These are phyloP conservation scores for Rutpela maculata DNA, from an alignment of 2,888 invertebrate species.

Conservation along the genomic window DNA sequence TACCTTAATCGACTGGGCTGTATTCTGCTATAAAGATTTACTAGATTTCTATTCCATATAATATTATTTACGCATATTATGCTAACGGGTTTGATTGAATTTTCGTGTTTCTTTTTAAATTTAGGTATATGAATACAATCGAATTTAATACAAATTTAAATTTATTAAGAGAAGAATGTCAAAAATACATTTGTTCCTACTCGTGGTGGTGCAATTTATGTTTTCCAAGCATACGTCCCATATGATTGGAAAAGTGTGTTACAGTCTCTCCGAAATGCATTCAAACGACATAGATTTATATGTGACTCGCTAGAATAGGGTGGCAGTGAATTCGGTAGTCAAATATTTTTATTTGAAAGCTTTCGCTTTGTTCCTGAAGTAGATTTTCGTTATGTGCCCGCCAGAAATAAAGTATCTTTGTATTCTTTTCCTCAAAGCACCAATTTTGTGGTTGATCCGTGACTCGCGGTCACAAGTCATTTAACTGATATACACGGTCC, in stretches of 20 bases:
- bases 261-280: conserved; percentile 13
- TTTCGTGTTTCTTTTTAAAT: too few relatives aligned
- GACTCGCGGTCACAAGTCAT: not conserved
- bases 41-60: too few relatives aligned
- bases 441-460: not conserved
- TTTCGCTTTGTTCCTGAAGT: conserved; percentile 1
- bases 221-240: not conserved
- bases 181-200: too few relatives aligned
- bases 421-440: not conserved
- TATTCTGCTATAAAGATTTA: too few relatives aligned
- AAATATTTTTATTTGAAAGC: conserved; percentile 9
- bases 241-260: conserved; percentile 10
- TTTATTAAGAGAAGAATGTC: not conserved
- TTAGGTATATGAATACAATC: too few relatives aligned
- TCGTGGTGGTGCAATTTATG: not conserved
- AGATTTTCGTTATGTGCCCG: conserved; percentile 3
- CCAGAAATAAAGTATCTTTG: not conserved
- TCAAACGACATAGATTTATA: conserved; percentile 10
- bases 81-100: too few relatives aligned
- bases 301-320: not conserved
- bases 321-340: conserved; percentile 22
- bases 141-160: not conserved
- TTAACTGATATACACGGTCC: not conserved
- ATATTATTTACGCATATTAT: too few relatives aligned
- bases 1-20: too few relatives aligned